phyloP scores from a whole-genome alignment of 2,888 invertebrate genomes.

The Drosophila formosana region DNA sequence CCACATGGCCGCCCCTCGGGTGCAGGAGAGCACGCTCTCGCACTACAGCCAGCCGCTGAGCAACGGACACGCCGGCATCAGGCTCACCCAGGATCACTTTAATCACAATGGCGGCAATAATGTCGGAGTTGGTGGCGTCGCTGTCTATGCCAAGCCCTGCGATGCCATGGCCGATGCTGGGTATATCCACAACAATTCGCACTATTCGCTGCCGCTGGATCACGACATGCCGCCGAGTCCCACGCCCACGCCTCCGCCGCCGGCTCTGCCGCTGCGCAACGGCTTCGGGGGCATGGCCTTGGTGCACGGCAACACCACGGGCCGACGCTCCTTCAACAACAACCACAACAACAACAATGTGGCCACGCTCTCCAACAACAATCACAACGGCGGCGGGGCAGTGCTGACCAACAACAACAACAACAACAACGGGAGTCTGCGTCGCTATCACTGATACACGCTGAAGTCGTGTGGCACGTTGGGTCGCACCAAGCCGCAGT shows the following conservation, averaged over 20 bases:
- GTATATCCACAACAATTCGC: constrained; percentile 84
- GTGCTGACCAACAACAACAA: constrained; percentile 49
- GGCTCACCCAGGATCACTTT: constrained; percentile 84
- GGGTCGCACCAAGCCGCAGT: constrained; percentile 57
- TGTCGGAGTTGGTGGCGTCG: constrained; percentile 17
- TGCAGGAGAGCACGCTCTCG: constrained; percentile 73
- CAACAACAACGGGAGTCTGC: constrained; percentile 82
- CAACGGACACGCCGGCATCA: constrained; percentile 76
- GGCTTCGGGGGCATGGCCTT: constrained; percentile 63
- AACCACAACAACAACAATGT: constrained; percentile 70
- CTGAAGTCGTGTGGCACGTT: constrained; percentile 74
- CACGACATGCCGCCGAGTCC: constrained; percentile 82
- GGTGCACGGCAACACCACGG: constrained; percentile 82
- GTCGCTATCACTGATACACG: constrained; percentile 84
- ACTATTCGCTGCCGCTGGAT: constrained; percentile 84
- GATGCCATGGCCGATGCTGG: constrained; percentile 78
- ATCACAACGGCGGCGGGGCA: constrained; percentile 46
- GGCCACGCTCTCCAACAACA: constrained; percentile 72
- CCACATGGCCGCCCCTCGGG: constrained; percentile 49
- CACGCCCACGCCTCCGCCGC: constrained; percentile 83
- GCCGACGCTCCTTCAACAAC: constrained; percentile 79
- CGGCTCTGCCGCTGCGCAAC: constrained; percentile 84
- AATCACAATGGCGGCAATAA: constrained; percentile 75
- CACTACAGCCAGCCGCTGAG: constrained; percentile 84
- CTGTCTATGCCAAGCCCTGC: constrained; percentile 68